Conservation (phyloP, 2,113 vertebrate species). For the Tichodroma muraria region DNA sequence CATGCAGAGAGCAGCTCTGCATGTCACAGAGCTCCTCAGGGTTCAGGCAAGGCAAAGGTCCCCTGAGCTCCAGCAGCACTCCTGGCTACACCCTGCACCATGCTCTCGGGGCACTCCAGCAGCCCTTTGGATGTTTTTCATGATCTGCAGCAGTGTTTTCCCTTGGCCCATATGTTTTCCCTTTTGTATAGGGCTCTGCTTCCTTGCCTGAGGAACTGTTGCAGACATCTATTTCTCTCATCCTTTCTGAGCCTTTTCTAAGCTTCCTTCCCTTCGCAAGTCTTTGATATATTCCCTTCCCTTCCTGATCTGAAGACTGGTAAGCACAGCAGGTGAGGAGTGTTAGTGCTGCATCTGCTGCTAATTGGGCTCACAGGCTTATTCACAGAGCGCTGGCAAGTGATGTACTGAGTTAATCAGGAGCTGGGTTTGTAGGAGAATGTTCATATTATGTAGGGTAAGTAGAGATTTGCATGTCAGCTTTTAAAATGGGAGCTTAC, state of each 20-base stretch:
- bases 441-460: conserved; percentile 43
- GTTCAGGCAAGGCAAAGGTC: background rate
- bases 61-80: background rate
- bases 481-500: background rate
- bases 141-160: conserved; percentile 3
- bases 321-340: conserved; percentile 62
- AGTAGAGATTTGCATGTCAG: conserved; percentile 51
- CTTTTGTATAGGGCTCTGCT: conserved; percentile 15
- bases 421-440: conserved; percentile 26
- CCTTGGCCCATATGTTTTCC: background rate
- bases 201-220: conserved; percentile 48
- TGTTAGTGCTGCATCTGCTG: conserved; percentile 56
- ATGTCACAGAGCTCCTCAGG: background rate
- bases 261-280: conserved; percentile 28
- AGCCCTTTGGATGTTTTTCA: conserved; percentile 11
- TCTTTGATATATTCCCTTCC: conserved; percentile 64
- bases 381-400: conserved; percentile 31
- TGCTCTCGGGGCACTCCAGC: rapidly evolving
- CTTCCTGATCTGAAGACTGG: conserved; percentile 57
- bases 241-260: conserved; percentile 50
- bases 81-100: background rate
- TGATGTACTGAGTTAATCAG: conserved; percentile 55
- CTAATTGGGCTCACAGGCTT: conserved; percentile 65
- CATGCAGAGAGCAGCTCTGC: background rate
- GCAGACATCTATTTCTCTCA: conserved; percentile 42